Evolutionary conservation across 2,113 vertebrate species (phyloP), one percentile per base, ranked within the genome.

Genomic region (Eira barbara): DNA sequence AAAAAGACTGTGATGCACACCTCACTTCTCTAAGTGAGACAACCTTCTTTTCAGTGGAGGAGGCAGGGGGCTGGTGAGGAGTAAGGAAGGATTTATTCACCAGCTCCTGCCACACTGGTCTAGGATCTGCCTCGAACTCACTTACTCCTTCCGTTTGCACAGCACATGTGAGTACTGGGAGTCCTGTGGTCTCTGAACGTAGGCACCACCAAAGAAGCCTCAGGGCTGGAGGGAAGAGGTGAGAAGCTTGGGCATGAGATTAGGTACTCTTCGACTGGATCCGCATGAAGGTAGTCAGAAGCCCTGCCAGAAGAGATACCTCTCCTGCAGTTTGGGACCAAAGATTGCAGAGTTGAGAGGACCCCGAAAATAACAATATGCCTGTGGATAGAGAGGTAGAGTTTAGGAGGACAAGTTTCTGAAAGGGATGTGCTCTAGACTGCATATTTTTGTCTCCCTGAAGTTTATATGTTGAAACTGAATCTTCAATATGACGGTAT

Each of bases 111-210:
- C 65, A 7, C 10, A 9, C 12, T 65, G 27, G 6, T 39, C 29
- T 81, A 23, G 36, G 25, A n/a, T 73, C 82, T 81, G 25, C 8
- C 23, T 11, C 2, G 12, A 4, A 79, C 13, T 83, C 9, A 29
- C 14, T 12, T 6, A 45, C 10, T 29, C 29, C n/a, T 49, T 78
- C 3, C 6, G 2, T 31, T 29, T 3, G 0, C 39, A 42, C 7
- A 55, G 3, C 18, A 15, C 29, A 1, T 12, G 0, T 49, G 27
- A 15, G 21, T 7, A 47, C 2, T 0, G 15, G 34, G 9, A 15
- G 18, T 61, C 25, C 13, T 87, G 15, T 95, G 81, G 31, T 6
- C 0, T 78, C 10, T 8, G 17, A 31, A 25, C 20, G 34, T 23
- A 23, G 45, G 11, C 25, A n/a, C 25, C 25, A 71, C 39, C 3